Conservation (phyloP, 2,113 vertebrate genomes). For the Microtus montanus region DNA sequence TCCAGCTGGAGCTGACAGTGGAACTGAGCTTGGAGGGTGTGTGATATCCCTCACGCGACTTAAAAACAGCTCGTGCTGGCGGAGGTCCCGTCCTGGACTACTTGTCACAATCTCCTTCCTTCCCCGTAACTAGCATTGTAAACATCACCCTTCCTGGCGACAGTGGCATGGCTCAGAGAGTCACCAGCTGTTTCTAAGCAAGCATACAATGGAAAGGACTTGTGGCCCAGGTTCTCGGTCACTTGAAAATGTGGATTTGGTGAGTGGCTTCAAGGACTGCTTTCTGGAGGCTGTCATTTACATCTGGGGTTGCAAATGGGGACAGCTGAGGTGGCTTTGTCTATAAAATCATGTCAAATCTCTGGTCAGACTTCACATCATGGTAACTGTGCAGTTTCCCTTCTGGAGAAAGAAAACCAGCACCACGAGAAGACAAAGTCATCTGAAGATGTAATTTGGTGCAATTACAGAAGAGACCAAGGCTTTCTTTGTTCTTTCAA, state of each 20-base stretch:
- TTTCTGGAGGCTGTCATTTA: not conserved
- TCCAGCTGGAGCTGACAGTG: not conserved
- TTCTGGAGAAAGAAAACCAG: slow-evolving; percentile 18
- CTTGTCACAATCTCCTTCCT: too few relatives aligned
- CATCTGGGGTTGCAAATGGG: not conserved
- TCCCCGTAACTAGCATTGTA: not conserved
- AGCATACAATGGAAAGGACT: not conserved
- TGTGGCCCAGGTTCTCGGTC: not conserved
- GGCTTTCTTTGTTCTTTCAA: not conserved
- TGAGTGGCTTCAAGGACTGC: rapidly evolving
- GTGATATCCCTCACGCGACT: too few relatives aligned
- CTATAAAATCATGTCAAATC: not conserved
- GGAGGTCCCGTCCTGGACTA: not conserved
- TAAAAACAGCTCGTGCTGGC: rapidly evolving
- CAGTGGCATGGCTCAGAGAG: not conserved
- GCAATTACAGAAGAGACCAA: slow-evolving; percentile 20
- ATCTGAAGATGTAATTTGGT: slow-evolving; percentile 35
- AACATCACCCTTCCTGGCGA: not conserved
- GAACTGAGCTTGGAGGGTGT: rapidly evolving
- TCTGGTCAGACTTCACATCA: slow-evolving; percentile 1
- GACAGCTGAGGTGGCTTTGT: not conserved
- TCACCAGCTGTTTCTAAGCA: not conserved
- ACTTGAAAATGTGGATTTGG: not conserved
- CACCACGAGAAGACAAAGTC: not conserved
- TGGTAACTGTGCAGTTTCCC: not conserved